These are phyloP conservation scores for Ornithoptera priamus DNA, from an alignment of 2,888 invertebrate genomes.

Conservation along the genomic window DNA sequence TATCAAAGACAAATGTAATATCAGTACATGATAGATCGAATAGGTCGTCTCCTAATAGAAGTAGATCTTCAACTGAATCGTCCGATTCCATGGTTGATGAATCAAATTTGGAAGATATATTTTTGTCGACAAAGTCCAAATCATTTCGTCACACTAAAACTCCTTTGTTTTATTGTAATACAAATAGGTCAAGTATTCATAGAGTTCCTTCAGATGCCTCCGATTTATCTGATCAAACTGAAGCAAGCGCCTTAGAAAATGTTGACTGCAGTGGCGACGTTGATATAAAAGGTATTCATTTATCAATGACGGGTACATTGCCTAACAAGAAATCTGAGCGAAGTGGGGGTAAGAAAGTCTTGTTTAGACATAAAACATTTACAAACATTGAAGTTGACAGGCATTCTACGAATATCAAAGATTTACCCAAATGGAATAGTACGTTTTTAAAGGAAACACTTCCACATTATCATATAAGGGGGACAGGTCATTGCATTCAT, in stretches of 20 bases:
- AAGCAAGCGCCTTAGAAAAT: conserved; percentile 73
- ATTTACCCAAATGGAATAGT: conserved; percentile 59
- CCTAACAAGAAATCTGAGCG: conserved; percentile 58
- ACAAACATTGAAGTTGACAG: conserved; percentile 72
- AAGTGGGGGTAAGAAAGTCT: conserved; percentile 58
- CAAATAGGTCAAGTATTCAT: conserved; percentile 49
- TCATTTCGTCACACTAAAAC: conserved; percentile 64
- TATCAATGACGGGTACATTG: conserved; percentile 69
- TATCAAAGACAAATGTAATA: conserved; percentile 53
- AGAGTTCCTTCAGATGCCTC: conserved; percentile 63
- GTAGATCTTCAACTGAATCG: conserved; percentile 64
- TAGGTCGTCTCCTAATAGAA: conserved; percentile 47
- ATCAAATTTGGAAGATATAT: conserved; percentile 71
- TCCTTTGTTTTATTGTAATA: conserved; percentile 41
- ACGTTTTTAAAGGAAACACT: conserved; percentile 66
- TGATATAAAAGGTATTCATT: conserved; percentile 54
- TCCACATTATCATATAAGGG: conserved; percentile 70
- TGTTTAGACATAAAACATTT: conserved; percentile 74
- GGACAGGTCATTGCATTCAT: conserved; percentile 74
- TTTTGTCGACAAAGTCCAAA: conserved; percentile 69
- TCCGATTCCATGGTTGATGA: conserved; percentile 72
- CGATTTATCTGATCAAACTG: conserved; percentile 61
- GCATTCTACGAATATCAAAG: conserved; percentile 56
- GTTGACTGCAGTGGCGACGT: conserved; percentile 65
- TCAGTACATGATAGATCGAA: conserved; percentile 41